Evolutionary conservation across 2,797 vertebrate species (phyloP).

Genomic region (Alcedo atthis): DNA sequence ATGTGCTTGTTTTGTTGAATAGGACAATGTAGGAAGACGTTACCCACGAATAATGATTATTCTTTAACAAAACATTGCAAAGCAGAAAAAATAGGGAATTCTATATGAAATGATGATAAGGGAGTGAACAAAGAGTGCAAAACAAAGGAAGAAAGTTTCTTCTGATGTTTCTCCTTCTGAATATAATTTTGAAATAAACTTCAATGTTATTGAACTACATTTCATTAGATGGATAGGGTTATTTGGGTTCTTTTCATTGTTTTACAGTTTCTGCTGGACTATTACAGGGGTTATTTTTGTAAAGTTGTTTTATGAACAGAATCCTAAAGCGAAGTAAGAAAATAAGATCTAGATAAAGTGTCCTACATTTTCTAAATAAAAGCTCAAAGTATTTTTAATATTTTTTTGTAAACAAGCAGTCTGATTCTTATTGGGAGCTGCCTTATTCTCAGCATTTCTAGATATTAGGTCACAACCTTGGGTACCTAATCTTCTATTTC

Average conservation of each 20-base stretch:
- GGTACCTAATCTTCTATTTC: neutral
- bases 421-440: neutral
- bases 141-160: neutral
- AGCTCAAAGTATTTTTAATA: neutral
- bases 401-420: neutral
- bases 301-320: neutral
- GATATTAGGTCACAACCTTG: neutral
- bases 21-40: neutral
- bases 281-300: fast-evolving
- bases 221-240: neutral
- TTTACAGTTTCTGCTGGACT: neutral
- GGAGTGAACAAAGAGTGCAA: neutral
- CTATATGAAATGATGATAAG: neutral
- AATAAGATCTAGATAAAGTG: neutral
- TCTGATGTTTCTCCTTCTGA: neutral
- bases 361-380: neutral
- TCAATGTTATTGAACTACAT: neutral
- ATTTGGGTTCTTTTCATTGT: neutral
- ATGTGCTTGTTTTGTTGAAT: neutral
- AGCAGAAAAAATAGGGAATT: neutral
- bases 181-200: neutral
- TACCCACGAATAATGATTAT: neutral
- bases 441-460: neutral
- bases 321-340: neutral
- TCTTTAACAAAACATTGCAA: neutral